A percentile compares a stretch with the other conserved stretches of the same genome.
These are phyloP conservation scores for Pandion haliaetus DNA, from an alignment of 2,113 vertebrate genomes.

Conservation along the genomic window DNA sequence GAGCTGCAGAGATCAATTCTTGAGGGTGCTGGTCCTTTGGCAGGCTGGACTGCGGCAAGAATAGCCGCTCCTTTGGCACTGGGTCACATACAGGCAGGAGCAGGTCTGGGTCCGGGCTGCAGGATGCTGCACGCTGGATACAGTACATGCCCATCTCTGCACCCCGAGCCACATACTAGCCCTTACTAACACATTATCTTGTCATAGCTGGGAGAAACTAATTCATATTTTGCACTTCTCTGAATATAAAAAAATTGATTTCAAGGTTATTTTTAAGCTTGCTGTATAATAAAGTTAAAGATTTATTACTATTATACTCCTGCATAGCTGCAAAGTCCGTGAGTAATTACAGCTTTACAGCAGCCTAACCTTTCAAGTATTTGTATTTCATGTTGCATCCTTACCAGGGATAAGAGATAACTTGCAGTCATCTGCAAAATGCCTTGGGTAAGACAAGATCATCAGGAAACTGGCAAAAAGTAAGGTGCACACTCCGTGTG, in stretches of 20 bases:
- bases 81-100: background rate
- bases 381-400: background rate
- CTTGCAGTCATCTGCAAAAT: background rate
- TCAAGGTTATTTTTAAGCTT: background rate
- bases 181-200: background rate
- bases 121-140: background rate
- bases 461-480: conserved; percentile 27
- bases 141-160: background rate
- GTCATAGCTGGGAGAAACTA: background rate
- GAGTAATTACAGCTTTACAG: background rate
- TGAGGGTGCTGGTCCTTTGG: background rate
- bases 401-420: background rate
- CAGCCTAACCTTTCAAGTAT: background rate
- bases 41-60: background rate
- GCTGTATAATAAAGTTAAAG: background rate
- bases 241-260: background rate
- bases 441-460: conserved; percentile 29
- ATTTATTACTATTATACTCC: background rate
- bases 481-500: background rate
- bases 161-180: no score
- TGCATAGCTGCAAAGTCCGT: background rate
- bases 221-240: background rate
- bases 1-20: background rate
- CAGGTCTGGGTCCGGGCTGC: background rate
- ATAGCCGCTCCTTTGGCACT: background rate